These are phyloP conservation scores for Epizoanthus scotinus DNA, from an alignment of 92 coral and sea anemone genomes.

Conservation along the genomic window DNA sequence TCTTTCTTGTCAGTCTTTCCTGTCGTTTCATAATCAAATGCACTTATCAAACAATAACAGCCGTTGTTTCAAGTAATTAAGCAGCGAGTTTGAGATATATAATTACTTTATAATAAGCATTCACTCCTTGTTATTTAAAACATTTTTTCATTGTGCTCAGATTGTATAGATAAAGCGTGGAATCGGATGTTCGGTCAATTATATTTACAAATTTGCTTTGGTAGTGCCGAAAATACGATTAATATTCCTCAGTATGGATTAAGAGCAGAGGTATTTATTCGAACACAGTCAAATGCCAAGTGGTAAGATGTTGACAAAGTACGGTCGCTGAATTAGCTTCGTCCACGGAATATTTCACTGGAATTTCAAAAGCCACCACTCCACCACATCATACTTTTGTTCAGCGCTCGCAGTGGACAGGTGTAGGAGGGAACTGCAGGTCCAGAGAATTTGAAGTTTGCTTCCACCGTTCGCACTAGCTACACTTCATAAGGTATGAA, in stretches of 20 bases:
- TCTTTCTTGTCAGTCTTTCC: background rate
- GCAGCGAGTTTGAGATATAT: conserved; percentile 21
- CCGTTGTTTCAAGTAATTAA: conserved; percentile 38
- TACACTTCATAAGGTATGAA: background rate
- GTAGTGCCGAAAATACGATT: conserved; percentile 8
- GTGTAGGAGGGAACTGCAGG: background rate
- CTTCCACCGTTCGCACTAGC: background rate
- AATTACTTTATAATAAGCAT: conserved; percentile 42
- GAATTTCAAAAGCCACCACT: background rate
- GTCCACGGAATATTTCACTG: background rate
- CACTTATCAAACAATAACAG: conserved; percentile 9
- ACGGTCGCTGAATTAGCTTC: conserved; percentile 3
- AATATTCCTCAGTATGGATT: background rate
- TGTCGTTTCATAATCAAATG: conserved; percentile 13
- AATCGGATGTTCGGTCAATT: background rate
- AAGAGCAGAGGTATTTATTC: conserved; percentile 12
- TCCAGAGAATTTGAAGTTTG: background rate
- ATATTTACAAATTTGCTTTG: background rate
- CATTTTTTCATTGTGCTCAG: background rate
- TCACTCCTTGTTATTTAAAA: conserved; percentile 10
- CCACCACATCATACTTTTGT: too few relatives aligned
- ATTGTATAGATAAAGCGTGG: conserved; percentile 27
- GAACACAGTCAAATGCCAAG: conserved; percentile 3
- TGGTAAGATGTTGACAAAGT: conserved; percentile 10
- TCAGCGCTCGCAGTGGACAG: background rate